Conservation (phyloP, 1,140 invertebrate genomes). For the Papilio glaucus region DNA sequence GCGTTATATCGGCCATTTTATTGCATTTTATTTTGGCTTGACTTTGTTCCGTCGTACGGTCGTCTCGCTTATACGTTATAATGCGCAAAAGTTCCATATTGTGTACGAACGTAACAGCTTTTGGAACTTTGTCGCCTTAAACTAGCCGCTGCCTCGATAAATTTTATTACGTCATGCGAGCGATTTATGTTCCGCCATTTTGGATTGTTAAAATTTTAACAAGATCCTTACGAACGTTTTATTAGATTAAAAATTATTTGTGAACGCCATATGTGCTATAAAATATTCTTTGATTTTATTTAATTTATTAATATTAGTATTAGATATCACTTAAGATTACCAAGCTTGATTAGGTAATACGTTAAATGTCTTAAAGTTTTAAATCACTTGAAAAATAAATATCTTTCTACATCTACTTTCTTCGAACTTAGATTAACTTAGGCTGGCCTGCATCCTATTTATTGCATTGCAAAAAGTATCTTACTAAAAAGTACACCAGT, state of each 20-base stretch:
- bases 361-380: no score
- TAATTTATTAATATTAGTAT: neutral
- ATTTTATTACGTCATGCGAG: constrained; percentile 45
- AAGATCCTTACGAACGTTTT: constrained; percentile 29
- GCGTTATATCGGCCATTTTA: constrained; percentile 59
- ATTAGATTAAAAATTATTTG: neutral
- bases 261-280: neutral
- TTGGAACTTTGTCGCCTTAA: constrained; percentile 47
- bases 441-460: no score
- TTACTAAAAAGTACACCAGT: no score
- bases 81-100: constrained; percentile 41
- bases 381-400: no score
- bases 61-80: constrained; percentile 40
- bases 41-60: constrained; percentile 33
- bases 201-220: constrained; percentile 43
- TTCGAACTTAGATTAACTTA: no score
- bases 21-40: constrained; percentile 65
- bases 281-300: neutral
- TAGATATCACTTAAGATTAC: no score
- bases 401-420: no score
- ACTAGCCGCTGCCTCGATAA: constrained; percentile 36
- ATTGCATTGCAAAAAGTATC: no score
- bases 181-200: constrained; percentile 49
- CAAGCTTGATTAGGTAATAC: no score
- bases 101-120: constrained; percentile 33